Percentiles rank a stretch among this genome's conserved stretches.
Conservation (phyloP, 2,888 invertebrate genomes). For the Dioctria rufipes region DNA sequence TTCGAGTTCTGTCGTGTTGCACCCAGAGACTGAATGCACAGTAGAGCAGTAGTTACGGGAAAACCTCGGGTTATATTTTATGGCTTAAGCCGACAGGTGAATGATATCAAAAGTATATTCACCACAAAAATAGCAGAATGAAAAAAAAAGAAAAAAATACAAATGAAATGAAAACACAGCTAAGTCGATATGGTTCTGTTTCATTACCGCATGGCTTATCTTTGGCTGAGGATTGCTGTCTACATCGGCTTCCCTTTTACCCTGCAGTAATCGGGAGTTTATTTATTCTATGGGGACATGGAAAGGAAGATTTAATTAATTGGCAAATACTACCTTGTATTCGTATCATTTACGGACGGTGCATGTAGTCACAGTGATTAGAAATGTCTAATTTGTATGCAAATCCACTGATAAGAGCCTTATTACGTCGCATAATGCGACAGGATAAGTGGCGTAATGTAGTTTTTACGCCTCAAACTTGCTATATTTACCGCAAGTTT, state of each 20-base stretch:
- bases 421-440: neutral
- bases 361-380: neutral
- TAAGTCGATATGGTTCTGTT: constrained; percentile 10
- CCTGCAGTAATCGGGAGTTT: neutral
- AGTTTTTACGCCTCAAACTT: neutral
- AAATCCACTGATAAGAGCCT: constrained; percentile 8
- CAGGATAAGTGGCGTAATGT: neutral
- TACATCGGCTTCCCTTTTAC: neutral
- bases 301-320: constrained; percentile 2
- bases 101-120: constrained; percentile 47
- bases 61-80: constrained; percentile 23
- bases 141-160: constrained; percentile 8
- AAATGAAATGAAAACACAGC: constrained; percentile 2
- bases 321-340: constrained; percentile 2
- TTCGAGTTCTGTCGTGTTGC: neutral
- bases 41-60: neutral
- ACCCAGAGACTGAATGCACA: neutral
- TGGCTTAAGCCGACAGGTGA: constrained; percentile 46
- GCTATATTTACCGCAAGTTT: no score
- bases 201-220: constrained; percentile 14
- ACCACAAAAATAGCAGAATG: neutral
- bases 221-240: neutral
- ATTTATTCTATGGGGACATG: constrained; percentile 1
- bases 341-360: constrained; percentile 15
- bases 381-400: constrained; percentile 16